These are phyloP conservation scores for Sula dactylatra DNA, from an alignment of 2,113 vertebrate species.

Conservation along the genomic window DNA sequence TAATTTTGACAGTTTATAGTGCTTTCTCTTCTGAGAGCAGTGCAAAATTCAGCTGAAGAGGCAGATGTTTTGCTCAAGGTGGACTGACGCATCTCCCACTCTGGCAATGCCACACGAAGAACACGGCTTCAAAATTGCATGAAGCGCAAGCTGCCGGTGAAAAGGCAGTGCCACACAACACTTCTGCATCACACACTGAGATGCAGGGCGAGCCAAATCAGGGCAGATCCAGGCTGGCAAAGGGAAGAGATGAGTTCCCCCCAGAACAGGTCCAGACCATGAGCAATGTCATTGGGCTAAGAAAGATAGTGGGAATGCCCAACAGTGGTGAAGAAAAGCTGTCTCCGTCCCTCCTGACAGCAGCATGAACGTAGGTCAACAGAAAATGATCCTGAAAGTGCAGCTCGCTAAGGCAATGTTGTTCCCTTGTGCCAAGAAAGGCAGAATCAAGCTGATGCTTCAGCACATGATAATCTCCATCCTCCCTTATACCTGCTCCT, in stretches of 20 bases:
- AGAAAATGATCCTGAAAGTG: neutral
- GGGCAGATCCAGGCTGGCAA: rapidly evolving
- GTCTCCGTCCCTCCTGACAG: neutral
- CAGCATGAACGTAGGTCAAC: neutral
- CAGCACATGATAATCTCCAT: neutral
- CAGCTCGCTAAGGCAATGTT: neutral
- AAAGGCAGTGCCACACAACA: neutral
- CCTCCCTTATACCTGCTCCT: neutral
- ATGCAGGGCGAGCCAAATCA: rapidly evolving
- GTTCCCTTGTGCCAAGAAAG: neutral
- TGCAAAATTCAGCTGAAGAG: neutral
- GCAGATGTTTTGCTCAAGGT: neutral
- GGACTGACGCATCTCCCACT: neutral
- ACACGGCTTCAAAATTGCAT: rapidly evolving
- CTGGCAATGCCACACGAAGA: neutral
- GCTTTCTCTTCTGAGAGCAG: neutral
- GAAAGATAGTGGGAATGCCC: neutral
- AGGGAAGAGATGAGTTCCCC: neutral
- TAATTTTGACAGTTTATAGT: neutral
- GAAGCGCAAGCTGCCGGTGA: neutral
- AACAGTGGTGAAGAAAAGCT: neutral
- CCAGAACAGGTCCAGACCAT: rapidly evolving
- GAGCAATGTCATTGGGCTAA: neutral
- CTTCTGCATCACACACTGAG: neutral
- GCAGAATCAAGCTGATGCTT: neutral